A percentile compares a stretch with the other conserved stretches of the same genome.
Evolutionary conservation across 2,888 invertebrate genomes (phyloP).

Genomic region (Athripsodes cinereus): DNA sequence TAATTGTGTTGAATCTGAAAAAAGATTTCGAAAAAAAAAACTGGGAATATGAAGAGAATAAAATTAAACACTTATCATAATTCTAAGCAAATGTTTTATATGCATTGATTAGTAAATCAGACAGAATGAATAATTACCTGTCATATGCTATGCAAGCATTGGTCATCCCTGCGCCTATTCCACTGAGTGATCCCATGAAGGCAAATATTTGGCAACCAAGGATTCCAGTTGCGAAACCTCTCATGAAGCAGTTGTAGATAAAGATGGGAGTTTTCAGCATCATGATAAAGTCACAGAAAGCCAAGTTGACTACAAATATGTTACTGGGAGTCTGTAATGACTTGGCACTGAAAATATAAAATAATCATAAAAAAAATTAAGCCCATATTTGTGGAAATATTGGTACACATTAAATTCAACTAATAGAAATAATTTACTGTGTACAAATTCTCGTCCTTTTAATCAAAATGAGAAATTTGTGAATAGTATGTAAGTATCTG

Average conservation of each 20-base stretch:
- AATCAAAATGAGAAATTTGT: no score
- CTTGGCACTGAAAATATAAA: constrained; percentile 58
- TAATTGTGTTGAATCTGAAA: constrained; percentile 59
- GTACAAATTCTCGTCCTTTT: no score
- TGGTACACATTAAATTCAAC: no score
- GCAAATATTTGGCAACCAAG: constrained; percentile 72
- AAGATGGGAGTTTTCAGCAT: constrained; percentile 82
- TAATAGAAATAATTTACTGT: no score
- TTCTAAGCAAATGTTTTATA: no score
- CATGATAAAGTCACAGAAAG: constrained; percentile 80
- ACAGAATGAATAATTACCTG: constrained; percentile 41
- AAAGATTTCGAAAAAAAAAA: no score
- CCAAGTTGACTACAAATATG: constrained; percentile 75
- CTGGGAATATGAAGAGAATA: no score
- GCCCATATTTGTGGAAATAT: no score
- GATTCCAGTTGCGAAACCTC: constrained; percentile 69
- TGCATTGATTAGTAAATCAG: no score
- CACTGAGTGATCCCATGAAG: constrained; percentile 69
- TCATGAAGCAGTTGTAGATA: constrained; percentile 76
- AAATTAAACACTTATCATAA: no score
- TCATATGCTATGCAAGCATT: constrained; percentile 85
- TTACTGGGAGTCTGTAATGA: constrained; percentile 74
- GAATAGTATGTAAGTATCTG: no score
- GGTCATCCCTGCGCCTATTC: constrained; percentile 73
- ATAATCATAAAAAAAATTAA: no score